A percentile compares a stretch with the other conserved stretches of the same genome.
Conservation (phyloP, 2,888 invertebrate genomes). For the Lathronympha strigana region DNA sequence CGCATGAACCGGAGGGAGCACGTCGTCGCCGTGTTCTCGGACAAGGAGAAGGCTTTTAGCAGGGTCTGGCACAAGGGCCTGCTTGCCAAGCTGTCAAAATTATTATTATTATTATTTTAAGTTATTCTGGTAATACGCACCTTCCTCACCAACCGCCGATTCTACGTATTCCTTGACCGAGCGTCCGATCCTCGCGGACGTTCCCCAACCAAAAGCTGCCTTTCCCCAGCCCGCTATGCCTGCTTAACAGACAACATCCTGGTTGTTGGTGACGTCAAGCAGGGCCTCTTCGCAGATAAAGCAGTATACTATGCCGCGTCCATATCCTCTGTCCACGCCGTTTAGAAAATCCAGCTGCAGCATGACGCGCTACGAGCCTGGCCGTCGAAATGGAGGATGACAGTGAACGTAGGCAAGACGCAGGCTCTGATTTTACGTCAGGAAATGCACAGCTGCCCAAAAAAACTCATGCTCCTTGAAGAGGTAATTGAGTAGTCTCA, state of each 20-base stretch:
- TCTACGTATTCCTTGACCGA: not conserved
- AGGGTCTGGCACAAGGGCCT: conserved; percentile 28
- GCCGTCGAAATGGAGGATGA: no score
- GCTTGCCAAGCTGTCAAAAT: conserved; percentile 14
- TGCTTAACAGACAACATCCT: not conserved
- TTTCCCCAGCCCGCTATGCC: not conserved
- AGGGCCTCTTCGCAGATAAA: no score
- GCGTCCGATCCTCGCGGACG: not conserved
- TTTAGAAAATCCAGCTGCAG: no score
- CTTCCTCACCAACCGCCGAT: not conserved
- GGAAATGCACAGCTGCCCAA: not conserved
- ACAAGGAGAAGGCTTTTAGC: not conserved
- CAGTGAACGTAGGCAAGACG: conserved; percentile 27
- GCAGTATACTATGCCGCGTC: no score
- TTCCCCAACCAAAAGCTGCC: not conserved
- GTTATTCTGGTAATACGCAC: not conserved
- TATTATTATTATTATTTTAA: not conserved
- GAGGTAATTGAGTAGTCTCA: no score
- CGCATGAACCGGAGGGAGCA: not conserved
- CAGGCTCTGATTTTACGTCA: conserved; percentile 13
- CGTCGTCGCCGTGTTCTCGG: not conserved
- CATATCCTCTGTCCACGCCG: no score
- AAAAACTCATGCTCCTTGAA: not conserved
- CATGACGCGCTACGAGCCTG: no score
- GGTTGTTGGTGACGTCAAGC: not conserved